Evolutionary conservation across 2,888 invertebrate genomes (phyloP).

Genomic region (Aphodius sticticus): DNA sequence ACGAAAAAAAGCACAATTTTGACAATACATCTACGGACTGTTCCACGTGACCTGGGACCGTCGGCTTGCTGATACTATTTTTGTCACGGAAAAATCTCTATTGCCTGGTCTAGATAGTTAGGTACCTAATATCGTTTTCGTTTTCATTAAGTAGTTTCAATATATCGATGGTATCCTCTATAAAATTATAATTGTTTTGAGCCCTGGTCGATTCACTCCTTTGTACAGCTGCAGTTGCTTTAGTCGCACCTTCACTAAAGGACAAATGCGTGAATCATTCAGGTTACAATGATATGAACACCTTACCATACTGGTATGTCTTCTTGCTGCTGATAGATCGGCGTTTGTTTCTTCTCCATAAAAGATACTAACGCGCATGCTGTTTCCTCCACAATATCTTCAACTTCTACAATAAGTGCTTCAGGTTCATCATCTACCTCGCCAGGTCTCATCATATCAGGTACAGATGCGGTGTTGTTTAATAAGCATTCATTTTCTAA

Average conservation of each 20-base stretch:
- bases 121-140: slow-evolving; percentile 56
- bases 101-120: too few species aligned
- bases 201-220: slow-evolving; percentile 55
- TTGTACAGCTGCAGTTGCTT: slow-evolving; percentile 55
- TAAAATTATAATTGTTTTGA: slow-evolving; percentile 61
- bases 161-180: slow-evolving; percentile 61
- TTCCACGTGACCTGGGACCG: too few species aligned
- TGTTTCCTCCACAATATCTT: slow-evolving; percentile 81
- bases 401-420: slow-evolving; percentile 81
- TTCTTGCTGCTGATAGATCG: slow-evolving; percentile 75
- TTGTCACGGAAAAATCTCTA: too few species aligned
- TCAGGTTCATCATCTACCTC: slow-evolving; percentile 66
- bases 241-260: slow-evolving; percentile 57
- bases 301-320: slow-evolving; percentile 65
- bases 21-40: too few species aligned
- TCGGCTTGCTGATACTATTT: too few species aligned
- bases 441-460: slow-evolving; percentile 46
- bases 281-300: background rate
- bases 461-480: slow-evolving; percentile 49
- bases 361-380: slow-evolving; percentile 76
- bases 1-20: too few species aligned
- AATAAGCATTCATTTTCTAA: slow-evolving; percentile 62
- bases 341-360: slow-evolving; percentile 75
- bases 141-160: slow-evolving; percentile 59
- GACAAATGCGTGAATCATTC: background rate